phyloP scores from a whole-genome alignment of 2,888 invertebrate genomes.

The Andrena chrysosceles region DNA sequence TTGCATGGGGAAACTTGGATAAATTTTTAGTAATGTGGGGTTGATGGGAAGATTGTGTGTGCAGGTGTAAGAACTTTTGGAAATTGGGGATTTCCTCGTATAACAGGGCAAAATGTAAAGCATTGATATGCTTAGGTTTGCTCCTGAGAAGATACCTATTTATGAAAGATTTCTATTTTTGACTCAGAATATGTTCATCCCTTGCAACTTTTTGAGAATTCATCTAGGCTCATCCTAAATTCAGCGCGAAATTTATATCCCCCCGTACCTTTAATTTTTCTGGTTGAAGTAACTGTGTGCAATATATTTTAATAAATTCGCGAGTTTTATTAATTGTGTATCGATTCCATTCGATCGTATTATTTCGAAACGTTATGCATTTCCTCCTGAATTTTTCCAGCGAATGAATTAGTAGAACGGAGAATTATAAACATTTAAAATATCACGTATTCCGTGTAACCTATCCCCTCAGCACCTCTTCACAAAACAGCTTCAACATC shows the following conservation, averaged over 20 bases:
- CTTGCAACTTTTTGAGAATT: too few species aligned
- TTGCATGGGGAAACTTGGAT: neutral
- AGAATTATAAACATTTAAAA: neutral
- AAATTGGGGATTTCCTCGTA: neutral
- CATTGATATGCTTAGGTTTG: too few species aligned
- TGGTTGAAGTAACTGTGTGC: neutral
- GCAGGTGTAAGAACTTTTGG: neutral
- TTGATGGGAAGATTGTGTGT: neutral
- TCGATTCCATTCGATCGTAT: neutral
- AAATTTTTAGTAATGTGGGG: neutral
- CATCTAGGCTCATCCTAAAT: neutral
- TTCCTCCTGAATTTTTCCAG: constrained; percentile 2
- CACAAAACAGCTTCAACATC: neutral
- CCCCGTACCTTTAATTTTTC: neutral
- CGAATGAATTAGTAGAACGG: neutral
- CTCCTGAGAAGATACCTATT: too few species aligned
- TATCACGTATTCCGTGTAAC: neutral
- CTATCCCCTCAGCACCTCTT: neutral
- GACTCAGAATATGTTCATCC: too few species aligned
- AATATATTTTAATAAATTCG: neutral
- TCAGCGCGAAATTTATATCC: neutral
- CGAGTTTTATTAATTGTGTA: neutral
- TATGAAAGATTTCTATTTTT: too few species aligned
- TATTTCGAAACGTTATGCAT: neutral
- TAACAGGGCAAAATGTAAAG: too few species aligned